These are phyloP conservation scores for Apodemus sylvaticus DNA, from an alignment of 2,113 vertebrate species.

Conservation along the genomic window DNA sequence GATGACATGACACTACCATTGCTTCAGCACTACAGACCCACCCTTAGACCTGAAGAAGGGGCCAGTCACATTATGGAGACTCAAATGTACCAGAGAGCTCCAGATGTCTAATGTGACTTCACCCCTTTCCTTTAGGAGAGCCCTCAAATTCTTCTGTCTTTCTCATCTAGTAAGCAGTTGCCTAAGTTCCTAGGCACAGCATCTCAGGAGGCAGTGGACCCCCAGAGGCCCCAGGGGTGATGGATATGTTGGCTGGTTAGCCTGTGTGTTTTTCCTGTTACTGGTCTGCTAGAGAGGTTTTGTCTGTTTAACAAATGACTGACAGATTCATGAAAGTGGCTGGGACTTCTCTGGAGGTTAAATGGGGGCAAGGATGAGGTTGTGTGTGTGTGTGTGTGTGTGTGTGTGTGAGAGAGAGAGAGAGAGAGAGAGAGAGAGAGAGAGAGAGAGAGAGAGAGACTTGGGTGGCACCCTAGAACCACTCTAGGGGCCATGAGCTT, in stretches of 20 bases:
- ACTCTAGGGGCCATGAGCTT: not conserved
- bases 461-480: not conserved
- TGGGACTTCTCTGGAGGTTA: not conserved
- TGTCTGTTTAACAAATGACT: not conserved
- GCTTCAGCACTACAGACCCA: not conserved
- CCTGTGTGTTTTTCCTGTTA: not conserved
- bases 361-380: not conserved
- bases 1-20: not conserved
- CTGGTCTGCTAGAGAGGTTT: not conserved
- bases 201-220: not conserved
- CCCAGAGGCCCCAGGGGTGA: not conserved
- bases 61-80: not conserved
- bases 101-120: not conserved
- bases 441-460: no score
- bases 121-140: not conserved
- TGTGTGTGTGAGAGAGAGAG: no score
- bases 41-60: not conserved
- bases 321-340: not conserved
- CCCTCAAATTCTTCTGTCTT: not conserved
- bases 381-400: not conserved
- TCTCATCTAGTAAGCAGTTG: not conserved
- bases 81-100: not conserved
- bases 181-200: no score
- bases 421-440: no score
- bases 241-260: no score